These are phyloP conservation scores for Acanthaster planci DNA, from an alignment of 35 echinoderm and acorn worm genomes.

Conservation along the genomic window DNA sequence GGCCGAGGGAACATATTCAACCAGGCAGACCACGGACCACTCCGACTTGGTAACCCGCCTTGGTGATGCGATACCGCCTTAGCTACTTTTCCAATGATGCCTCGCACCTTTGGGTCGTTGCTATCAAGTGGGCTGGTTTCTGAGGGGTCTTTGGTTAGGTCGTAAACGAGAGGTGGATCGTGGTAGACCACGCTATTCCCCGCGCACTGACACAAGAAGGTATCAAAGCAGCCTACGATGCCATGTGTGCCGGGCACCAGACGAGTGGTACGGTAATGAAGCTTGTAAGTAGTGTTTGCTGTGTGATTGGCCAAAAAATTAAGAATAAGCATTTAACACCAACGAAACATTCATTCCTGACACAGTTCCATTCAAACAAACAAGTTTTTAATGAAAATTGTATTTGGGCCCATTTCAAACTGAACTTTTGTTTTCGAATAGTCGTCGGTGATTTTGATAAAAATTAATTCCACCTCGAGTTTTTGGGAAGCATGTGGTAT, in stretches of 20 bases:
- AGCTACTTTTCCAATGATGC: slow-evolving; percentile 39
- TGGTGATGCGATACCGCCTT: slow-evolving; percentile 62
- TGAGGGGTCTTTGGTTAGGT: slow-evolving; percentile 43
- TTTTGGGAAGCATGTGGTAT: no score
- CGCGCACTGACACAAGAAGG: slow-evolving; percentile 55
- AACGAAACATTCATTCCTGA: no score
- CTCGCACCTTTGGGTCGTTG: neutral
- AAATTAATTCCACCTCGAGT: no score
- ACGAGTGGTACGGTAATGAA: slow-evolving; percentile 29
- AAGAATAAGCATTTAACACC: neutral
- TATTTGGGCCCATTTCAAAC: no score
- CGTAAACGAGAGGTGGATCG: slow-evolving; percentile 51
- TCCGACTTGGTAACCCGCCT: slow-evolving; percentile 41
- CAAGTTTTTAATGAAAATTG: no score
- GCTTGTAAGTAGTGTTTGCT: slow-evolving; percentile 29
- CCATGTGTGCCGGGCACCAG: slow-evolving; percentile 21
- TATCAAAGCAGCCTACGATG: slow-evolving; percentile 75
- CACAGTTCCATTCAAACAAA: no score
- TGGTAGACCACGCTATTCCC: slow-evolving; percentile 31
- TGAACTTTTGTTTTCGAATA: no score
- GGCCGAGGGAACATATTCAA: slow-evolving; percentile 57
- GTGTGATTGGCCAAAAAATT: neutral
- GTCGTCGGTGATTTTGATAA: no score
- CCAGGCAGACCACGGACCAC: neutral
- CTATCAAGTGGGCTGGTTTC: slow-evolving; percentile 44